Evolutionary conservation across 23 tunicate species (phyloP), one percentile per base, ranked within the genome.

Genomic region (Styela plicata): DNA sequence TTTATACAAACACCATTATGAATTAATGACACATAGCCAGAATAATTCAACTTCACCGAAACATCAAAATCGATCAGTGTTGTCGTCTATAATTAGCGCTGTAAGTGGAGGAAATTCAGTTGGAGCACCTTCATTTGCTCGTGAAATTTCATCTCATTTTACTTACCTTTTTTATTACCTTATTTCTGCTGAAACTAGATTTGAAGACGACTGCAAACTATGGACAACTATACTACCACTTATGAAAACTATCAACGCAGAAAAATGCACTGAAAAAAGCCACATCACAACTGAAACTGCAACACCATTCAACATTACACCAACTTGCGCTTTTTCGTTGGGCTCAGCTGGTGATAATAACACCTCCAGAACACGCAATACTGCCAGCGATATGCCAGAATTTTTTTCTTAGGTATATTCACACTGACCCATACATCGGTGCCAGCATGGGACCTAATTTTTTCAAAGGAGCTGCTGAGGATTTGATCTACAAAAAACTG

Each of bases 181-280:
- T 44, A 22, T 76, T 22, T 24, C 5, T 76, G 81, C 81, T 13
- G 81, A 76, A 44, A 21, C 52, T 17, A 1, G 81, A 29, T 93
- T 84, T 65, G 98, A 93, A 64, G 91, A 93, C 74, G 98, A 93
- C 73, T 36, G 85, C 30, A 82, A 88, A 28, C 36, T 93, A 23
- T 93, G 98, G 98, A 3, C 79, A 30, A 80, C 89, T 19, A 44
- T 93, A 36, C 31, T 93, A 33, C 24, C 87, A 24, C 52, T 68
- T 24, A 31, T 93, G 19, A 88, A 82, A 33, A 2, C 80, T 20
- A 86, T 85, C 33, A 65, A 83, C 10, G 64, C 85, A 24, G 92
- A 93, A 36, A 44, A 85, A 3, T 83, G n/a, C 89, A 2, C 53
- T 93, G 34, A 93, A 93, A 65, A 83, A 85, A 65, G 69, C 86